phyloP scores from a whole-genome alignment of 2,888 invertebrate genomes.

The Callinectes sapidus region DNA sequence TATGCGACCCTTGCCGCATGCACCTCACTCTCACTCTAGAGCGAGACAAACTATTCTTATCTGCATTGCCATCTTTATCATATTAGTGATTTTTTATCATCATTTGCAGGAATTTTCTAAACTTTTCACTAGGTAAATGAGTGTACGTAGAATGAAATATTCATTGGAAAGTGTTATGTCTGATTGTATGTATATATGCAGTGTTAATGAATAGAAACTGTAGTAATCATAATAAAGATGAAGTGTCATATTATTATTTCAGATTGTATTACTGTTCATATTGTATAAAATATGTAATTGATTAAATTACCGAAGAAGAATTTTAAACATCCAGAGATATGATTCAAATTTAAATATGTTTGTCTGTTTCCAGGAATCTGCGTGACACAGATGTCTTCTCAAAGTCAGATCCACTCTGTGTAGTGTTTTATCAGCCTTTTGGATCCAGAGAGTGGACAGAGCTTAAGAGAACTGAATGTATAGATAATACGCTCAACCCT shows the following conservation, averaged over 20 bases:
- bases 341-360: neutral
- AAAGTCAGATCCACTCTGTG: constrained; percentile 77
- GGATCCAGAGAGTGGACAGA: constrained; percentile 71
- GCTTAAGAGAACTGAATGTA: constrained; percentile 72
- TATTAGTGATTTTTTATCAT: too few species aligned
- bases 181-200: neutral
- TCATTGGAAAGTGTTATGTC: neutral
- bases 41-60: too few species aligned
- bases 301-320: neutral
- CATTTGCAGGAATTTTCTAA: too few species aligned
- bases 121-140: too few species aligned
- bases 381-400: constrained; percentile 76
- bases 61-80: too few species aligned
- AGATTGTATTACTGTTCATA: neutral
- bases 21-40: too few species aligned
- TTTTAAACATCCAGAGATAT: neutral
- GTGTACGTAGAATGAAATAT: too few species aligned
- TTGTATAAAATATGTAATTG: neutral
- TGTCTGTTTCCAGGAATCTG: constrained; percentile 74
- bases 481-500: constrained; percentile 75
- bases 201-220: neutral
- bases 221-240: neutral
- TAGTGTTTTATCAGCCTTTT: constrained; percentile 74
- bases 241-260: neutral
- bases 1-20: too few species aligned